These are phyloP conservation scores for Acanthornis magna DNA, from an alignment of 2,797 vertebrate species.

Conservation along the genomic window DNA sequence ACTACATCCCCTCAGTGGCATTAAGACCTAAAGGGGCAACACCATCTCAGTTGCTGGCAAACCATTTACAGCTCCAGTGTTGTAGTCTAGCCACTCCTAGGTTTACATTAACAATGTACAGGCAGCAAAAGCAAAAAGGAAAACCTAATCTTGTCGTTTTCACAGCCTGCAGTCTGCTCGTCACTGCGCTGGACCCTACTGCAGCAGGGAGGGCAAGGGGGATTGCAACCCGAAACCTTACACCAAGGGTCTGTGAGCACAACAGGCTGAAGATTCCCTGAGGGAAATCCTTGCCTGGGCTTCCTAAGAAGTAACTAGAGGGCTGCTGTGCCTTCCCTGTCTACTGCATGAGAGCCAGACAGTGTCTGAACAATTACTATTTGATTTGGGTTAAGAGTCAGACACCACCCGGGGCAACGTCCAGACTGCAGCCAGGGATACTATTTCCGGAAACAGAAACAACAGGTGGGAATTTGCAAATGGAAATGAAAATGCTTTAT, in stretches of 20 bases:
- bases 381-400: conserved; percentile 60
- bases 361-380: conserved; percentile 10
- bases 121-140: background rate
- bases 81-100: background rate
- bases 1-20: background rate
- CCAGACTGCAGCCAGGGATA: background rate
- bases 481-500: background rate
- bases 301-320: background rate
- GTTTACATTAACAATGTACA: background rate
- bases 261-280: background rate
- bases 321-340: background rate
- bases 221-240: background rate
- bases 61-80: background rate
- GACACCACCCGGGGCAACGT: conserved; percentile 52
- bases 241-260: background rate
- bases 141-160: background rate
- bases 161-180: background rate
- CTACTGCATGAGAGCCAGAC: conserved; percentile 30
- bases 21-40: background rate
- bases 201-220: background rate
- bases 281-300: background rate
- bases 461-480: conserved; percentile 35
- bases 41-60: background rate
- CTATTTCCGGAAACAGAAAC: conserved; percentile 3
- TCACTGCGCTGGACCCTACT: background rate